Conservation (phyloP, 2,888 invertebrate genomes). For the Eulithis testata region DNA sequence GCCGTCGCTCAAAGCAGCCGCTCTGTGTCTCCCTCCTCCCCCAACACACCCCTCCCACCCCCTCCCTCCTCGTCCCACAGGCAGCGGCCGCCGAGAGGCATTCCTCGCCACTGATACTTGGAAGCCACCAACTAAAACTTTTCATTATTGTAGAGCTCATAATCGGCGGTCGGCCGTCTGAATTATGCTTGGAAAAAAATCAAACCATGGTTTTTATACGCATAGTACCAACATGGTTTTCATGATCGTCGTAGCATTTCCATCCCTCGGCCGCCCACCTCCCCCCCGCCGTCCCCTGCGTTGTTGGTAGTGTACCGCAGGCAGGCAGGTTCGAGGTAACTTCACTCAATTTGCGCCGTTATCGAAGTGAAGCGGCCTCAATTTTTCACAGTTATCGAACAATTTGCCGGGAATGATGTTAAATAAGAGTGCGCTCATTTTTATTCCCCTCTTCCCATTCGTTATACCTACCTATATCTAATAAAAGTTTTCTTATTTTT, state of each 20-base stretch:
- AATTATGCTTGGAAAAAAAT: background rate
- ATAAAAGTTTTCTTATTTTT: background rate
- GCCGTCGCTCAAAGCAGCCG: slow-evolving; percentile 59
- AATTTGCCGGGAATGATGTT: slow-evolving; percentile 62
- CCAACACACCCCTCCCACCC: slow-evolving; percentile 28
- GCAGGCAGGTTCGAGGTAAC: slow-evolving; percentile 47
- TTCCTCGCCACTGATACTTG: slow-evolving; percentile 36
- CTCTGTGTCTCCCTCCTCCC: slow-evolving; percentile 37
- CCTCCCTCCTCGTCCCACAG: slow-evolving; percentile 27
- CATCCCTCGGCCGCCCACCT: slow-evolving; percentile 32
- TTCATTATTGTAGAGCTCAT: slow-evolving; percentile 26
- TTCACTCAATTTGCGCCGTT: slow-evolving; percentile 80
- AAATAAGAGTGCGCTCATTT: slow-evolving; percentile 64
- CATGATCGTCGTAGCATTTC: slow-evolving; percentile 36
- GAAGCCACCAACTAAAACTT: slow-evolving; percentile 46
- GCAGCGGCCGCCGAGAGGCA: slow-evolving; percentile 36
- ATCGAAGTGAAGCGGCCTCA: slow-evolving; percentile 61
- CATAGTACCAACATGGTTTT: slow-evolving; percentile 48
- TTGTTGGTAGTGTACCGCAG: background rate
- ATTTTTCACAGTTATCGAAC: slow-evolving; percentile 80
- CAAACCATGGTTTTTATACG: slow-evolving; percentile 43
- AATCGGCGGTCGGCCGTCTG: slow-evolving; percentile 21
- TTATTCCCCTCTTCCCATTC: slow-evolving; percentile 48
- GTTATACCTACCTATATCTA: slow-evolving; percentile 17
- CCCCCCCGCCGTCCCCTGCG: slow-evolving; percentile 4